Evolutionary conservation across 2,113 vertebrate genomes (phyloP).

Genomic region (Enhydra lutris): DNA sequence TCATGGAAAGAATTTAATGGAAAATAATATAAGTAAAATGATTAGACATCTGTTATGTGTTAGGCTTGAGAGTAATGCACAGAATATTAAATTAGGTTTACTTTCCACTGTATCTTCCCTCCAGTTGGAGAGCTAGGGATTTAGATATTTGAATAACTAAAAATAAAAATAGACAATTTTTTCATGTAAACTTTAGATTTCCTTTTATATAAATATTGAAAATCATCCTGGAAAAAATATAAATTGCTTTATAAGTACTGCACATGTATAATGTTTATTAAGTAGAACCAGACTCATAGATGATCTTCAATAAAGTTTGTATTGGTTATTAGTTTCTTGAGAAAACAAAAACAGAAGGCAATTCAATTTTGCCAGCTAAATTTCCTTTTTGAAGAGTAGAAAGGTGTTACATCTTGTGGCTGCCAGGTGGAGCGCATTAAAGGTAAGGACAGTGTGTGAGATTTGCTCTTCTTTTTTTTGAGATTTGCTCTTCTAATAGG

Average conservation of each 20-base stretch:
- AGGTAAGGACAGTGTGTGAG: neutral
- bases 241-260: neutral
- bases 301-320: neutral
- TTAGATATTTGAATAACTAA: neutral
- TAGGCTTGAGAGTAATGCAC: neutral
- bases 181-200: neutral
- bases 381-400: conserved; percentile 34
- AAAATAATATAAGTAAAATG: neutral
- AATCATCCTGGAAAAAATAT: neutral
- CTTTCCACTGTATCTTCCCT: neutral
- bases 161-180: neutral
- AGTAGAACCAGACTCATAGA: neutral
- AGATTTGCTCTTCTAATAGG: neutral
- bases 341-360: neutral
- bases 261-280: neutral
- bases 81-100: neutral
- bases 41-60: neutral
- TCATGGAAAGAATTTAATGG: neutral
- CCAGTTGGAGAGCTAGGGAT: neutral
- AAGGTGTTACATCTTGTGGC: conserved; percentile 12
- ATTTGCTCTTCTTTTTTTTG: neutral
- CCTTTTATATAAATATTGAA: neutral
- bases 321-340: conserved; percentile 14
- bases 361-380: conserved; percentile 22
- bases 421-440: conserved; percentile 58